Conservation (phyloP, 2,797 vertebrate genomes). For the Fratercula arctica region DNA sequence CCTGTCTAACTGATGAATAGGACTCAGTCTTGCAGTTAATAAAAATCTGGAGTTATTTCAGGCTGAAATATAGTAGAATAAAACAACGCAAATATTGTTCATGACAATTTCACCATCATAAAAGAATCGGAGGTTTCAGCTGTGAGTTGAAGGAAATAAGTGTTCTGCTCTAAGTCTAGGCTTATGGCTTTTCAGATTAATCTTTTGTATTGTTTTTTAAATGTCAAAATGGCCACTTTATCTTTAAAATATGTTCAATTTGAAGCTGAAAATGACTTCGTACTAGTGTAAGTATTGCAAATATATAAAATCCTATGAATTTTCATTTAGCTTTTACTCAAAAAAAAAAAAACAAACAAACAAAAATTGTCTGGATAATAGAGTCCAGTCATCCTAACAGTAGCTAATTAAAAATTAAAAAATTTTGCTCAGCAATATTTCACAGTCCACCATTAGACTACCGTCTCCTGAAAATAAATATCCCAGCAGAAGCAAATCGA, state of each 20-base stretch:
- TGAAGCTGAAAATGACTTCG: background rate
- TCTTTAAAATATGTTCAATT: background rate
- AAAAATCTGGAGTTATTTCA: conserved; percentile 76
- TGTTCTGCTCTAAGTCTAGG: background rate
- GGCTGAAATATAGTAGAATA: conserved; percentile 55
- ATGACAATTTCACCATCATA: conserved; percentile 37
- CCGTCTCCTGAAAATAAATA: background rate
- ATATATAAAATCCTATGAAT: background rate
- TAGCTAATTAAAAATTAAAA: background rate
- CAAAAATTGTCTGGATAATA: background rate
- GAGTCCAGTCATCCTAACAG: background rate
- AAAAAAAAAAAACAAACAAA: background rate
- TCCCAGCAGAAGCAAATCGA: background rate
- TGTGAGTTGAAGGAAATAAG: conserved; percentile 17
- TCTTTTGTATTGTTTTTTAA: background rate
- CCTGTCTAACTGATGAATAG: conserved; percentile 81
- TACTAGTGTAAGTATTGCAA: background rate
- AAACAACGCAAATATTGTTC: conserved; percentile 57
- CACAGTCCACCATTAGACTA: background rate
- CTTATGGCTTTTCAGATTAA: background rate
- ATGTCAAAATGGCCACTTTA: background rate
- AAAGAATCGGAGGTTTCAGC: conserved; percentile 38
- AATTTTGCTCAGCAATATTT: background rate
- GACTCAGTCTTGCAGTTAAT: conserved; percentile 78
- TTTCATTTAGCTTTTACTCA: background rate